A percentile compares a stretch with the other conserved stretches of the same genome.
Evolutionary conservation across 2,797 vertebrate genomes (phyloP).

Genomic region (Squalus acanthias): DNA sequence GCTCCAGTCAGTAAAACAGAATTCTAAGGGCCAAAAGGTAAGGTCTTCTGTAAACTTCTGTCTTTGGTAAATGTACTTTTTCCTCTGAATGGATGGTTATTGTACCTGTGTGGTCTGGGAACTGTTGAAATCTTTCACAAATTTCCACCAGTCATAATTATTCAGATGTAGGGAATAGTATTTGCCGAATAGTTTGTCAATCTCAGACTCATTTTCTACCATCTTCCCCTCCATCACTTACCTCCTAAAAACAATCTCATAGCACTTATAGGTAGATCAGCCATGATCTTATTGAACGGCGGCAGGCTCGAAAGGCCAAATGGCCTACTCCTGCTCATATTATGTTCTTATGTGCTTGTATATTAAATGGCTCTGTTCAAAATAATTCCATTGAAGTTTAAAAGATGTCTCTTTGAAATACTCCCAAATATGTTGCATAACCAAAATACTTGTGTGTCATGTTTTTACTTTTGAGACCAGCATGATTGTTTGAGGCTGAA

Average conservation of each 20-base stretch:
- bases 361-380: background rate
- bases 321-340: no score
- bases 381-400: background rate
- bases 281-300: no score
- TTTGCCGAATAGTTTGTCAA: background rate
- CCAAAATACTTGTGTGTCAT: background rate
- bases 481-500: background rate
- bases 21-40: slow-evolving; percentile 80
- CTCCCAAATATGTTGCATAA: background rate
- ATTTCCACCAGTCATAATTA: background rate
- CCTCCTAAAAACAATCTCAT: background rate
- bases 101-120: background rate
- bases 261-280: no score
- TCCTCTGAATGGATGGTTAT: background rate
- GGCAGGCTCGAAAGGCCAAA: no score
- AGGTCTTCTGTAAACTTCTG: slow-evolving; percentile 45
- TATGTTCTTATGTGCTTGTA: background rate
- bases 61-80: background rate
- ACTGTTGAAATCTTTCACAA: background rate
- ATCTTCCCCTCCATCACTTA: background rate
- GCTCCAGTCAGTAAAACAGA: slow-evolving; percentile 81
- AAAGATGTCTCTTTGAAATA: background rate
- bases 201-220: background rate
- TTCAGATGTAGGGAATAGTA: background rate
- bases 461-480: background rate